Percentiles rank a stretch among this genome's conserved stretches.
These are phyloP conservation scores for Lanius ludovicianus DNA, from an alignment of 2,113 vertebrate genomes.

Conservation along the genomic window DNA sequence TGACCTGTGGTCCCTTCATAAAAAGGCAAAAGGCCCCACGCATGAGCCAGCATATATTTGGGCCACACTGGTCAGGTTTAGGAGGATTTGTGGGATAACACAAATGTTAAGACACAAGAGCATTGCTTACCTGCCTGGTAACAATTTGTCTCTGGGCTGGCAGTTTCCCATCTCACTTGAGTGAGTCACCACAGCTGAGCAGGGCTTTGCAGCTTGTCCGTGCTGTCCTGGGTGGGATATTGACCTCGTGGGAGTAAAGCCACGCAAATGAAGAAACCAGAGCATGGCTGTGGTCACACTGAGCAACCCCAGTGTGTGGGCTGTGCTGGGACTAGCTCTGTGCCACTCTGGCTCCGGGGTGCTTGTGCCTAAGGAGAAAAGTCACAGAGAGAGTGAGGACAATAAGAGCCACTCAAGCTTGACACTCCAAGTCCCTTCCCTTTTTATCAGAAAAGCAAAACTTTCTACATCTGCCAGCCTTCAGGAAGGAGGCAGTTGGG, in stretches of 20 bases:
- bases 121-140: neutral
- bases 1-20: neutral
- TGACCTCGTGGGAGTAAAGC: fast-evolving
- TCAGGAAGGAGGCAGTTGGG: neutral
- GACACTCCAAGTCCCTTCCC: neutral
- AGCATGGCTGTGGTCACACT: fast-evolving
- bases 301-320: neutral
- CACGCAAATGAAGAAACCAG: neutral
- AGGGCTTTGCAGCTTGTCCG: neutral
- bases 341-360: fast-evolving
- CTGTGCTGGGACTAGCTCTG: neutral
- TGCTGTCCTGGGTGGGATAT: neutral
- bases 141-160: neutral
- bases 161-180: neutral
- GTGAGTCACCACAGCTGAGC: neutral
- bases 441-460: neutral
- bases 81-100: neutral
- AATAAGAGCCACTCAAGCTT: neutral
- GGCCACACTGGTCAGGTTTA: neutral
- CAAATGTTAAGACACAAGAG: neutral
- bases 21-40: neutral
- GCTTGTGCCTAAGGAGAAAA: neutral
- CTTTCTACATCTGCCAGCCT: neutral
- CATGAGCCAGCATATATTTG: neutral
- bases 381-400: neutral